Evolutionary conservation across 2,888 invertebrate species (phyloP).

Genomic region (Xestobium rufovillosum): DNA sequence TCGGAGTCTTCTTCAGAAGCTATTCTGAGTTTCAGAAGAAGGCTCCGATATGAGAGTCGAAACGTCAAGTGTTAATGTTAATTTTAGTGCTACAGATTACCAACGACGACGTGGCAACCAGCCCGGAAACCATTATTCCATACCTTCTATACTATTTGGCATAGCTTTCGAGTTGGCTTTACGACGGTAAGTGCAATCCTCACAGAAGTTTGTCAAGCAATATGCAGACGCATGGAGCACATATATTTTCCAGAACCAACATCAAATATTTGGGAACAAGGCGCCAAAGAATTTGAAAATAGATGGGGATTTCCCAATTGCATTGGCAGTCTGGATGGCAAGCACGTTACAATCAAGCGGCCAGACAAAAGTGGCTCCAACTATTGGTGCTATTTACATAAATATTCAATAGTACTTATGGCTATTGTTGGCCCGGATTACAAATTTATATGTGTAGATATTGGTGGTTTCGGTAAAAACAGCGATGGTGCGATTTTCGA

Average conservation of each 20-base stretch:
- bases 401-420: conserved; percentile 19
- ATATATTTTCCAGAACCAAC: conserved; percentile 16
- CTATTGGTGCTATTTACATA: conserved; percentile 19
- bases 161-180: conserved; percentile 22
- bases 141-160: conserved; percentile 20
- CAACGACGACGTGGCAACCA: too few species aligned
- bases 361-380: conserved; percentile 21
- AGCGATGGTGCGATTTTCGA: conserved; percentile 18
- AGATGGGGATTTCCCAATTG: conserved; percentile 22
- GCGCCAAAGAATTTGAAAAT: conserved; percentile 14
- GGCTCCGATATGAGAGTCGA: too few species aligned
- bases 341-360: conserved; percentile 22
- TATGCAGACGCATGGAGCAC: conserved; percentile 14
- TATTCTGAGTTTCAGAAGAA: too few species aligned
- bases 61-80: too few species aligned
- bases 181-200: conserved; percentile 20
- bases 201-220: conserved; percentile 19
- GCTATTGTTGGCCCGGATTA: conserved; percentile 18
- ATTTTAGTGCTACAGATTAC: too few species aligned
- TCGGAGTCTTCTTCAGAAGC: too few species aligned
- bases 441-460: too few species aligned
- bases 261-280: conserved; percentile 16
- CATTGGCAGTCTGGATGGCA: conserved; percentile 20
- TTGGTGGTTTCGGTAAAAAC: conserved; percentile 14
- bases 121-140: too few species aligned